Base-by-base conservation (phyloP, 2,113 vertebrate species). In the Anarhynchus alexandrinus region DNA sequence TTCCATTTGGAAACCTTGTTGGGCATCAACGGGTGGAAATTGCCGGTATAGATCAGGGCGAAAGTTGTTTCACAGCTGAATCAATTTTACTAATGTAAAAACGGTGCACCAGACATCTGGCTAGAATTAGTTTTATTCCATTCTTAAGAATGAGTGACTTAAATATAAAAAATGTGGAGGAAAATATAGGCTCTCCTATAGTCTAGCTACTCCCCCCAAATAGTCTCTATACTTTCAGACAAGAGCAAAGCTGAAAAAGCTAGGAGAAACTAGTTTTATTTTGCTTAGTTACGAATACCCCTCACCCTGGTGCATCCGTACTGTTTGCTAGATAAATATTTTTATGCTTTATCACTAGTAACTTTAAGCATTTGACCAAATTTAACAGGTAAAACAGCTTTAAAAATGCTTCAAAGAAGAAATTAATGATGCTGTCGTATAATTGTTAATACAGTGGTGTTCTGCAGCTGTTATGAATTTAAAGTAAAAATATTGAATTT, bases 221-320 rank as follows among this genome's bases (percentile, higher is more conserved):
- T 6, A 76, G n/a, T 17, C 18, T 72, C 15, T 66, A 0, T 80
- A 14, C 29, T 78, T 87, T 17, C 4, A 52, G 66, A 21, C 34
- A 59, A 73, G 18, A 81, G 12, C n/a, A 86, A 77, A 90, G 6
- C 21, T 82, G 66, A 62, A 86, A 77, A 91, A 73, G 26, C 30
- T n/a, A 5, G 15, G 10, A 91, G 36, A 62, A 93, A 26, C 11
- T 72, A 7, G 10, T 93, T 70, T 54, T 59, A 23, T 32, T 76
- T 86, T 61, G 11, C 38, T 45, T 19, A 54, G 26, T 71, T 66
- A 27, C 0, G 1, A 52, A 52, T 57, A 5, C 5, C 8, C 42
- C 10, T 20, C 0, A 0, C 15, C 21, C 27, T 6, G 10, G n/a
- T 1, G 1, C 26, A 42, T 70, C 29, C 1, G 0, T 43, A 26